Evolutionary conservation across 1,140 invertebrate species (phyloP).

Genomic region (Oedothorax gibbosus): DNA sequence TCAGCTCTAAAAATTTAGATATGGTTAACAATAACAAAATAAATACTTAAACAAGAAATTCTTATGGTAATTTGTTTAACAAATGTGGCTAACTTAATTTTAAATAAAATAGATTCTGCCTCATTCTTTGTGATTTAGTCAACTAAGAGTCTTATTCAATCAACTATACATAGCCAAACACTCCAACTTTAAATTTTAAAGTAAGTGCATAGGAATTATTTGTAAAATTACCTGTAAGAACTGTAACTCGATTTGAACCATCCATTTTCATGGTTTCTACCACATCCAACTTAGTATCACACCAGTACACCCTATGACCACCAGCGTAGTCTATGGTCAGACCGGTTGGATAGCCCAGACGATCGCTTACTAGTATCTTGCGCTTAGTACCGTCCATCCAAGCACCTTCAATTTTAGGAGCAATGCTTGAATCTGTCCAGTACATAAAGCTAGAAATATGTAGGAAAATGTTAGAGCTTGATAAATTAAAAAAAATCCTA

Average conservation of each 20-base stretch:
- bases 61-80: too few species aligned
- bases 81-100: too few species aligned
- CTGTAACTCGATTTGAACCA: slow-evolving; percentile 78
- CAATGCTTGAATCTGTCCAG: slow-evolving; percentile 85
- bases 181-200: too few species aligned
- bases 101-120: too few species aligned
- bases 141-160: neutral
- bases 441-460: slow-evolving; percentile 79
- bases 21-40: too few species aligned
- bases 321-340: slow-evolving; percentile 90
- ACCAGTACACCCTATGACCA: slow-evolving; percentile 93
- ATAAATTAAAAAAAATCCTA: neutral
- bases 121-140: neutral
- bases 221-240: slow-evolving; percentile 50
- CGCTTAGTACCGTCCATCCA: slow-evolving; percentile 97
- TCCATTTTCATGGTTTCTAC: slow-evolving; percentile 91
- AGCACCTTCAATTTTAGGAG: slow-evolving; percentile 80
- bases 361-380: slow-evolving; percentile 80
- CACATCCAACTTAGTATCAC: slow-evolving; percentile 91
- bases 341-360: slow-evolving; percentile 85
- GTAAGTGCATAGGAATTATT: too few species aligned
- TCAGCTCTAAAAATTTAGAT: too few species aligned
- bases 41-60: too few species aligned
- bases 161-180: neutral
- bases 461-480: slow-evolving; percentile 17